These are phyloP conservation scores for Cirrhinus mrigala DNA, from an alignment of 2,797 vertebrate species.

Conservation along the genomic window DNA sequence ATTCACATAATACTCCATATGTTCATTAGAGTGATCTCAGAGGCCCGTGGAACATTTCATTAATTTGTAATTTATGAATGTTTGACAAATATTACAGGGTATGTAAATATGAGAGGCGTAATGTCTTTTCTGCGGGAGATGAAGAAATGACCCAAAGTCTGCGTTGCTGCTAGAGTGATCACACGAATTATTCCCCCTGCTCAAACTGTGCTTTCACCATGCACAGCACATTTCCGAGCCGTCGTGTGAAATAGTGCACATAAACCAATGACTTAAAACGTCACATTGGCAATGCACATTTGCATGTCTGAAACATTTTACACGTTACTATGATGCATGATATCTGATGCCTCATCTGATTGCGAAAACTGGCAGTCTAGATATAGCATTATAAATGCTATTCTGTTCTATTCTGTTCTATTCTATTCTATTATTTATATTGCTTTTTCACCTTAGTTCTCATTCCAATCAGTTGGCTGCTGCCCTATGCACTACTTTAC, in stretches of 20 bases:
- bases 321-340: constrained; percentile 79
- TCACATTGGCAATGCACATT: constrained; percentile 92
- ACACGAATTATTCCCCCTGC: constrained; percentile 90
- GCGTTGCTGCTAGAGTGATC: constrained; percentile 95
- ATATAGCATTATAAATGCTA: background rate
- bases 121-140: constrained; percentile 99
- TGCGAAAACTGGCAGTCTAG: constrained; percentile 26
- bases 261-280: constrained; percentile 97
- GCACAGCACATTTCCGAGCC: constrained; percentile 88
- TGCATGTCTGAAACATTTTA: constrained; percentile 91
- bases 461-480: background rate
- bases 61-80: constrained; percentile 99
- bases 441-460: background rate
- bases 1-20: constrained; percentile 86
- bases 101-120: constrained; percentile 98
- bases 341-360: constrained; percentile 71
- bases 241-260: constrained; percentile 99
- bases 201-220: constrained; percentile 94
- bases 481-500: background rate
- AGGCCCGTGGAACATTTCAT: constrained; percentile 98
- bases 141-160: constrained; percentile 99
- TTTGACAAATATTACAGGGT: constrained; percentile 99
- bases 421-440: constrained; percentile 6
- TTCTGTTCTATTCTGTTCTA: background rate
- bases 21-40: constrained; percentile 97